Percentiles rank a stretch among this genome's conserved stretches.
Conservation (phyloP, 2,888 invertebrate species). For the Plebejus anna region DNA sequence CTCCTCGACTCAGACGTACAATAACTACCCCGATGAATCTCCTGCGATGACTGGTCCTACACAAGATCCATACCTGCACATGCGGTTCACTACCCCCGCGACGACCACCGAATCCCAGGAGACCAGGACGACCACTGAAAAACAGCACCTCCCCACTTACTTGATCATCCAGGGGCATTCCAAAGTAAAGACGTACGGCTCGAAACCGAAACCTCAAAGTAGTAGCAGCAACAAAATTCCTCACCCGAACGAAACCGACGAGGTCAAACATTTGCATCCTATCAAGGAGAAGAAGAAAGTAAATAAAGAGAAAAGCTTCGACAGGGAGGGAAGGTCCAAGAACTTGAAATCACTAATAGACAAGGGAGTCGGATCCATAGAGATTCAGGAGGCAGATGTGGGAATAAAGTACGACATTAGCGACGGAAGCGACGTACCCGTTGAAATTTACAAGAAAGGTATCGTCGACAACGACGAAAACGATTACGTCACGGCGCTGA, state of each 20-base stretch:
- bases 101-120: constrained; percentile 65
- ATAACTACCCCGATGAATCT: constrained; percentile 50
- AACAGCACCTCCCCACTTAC: constrained; percentile 83
- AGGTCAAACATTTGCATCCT: constrained; percentile 80
- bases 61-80: constrained; percentile 67
- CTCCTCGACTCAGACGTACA: constrained; percentile 45
- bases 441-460: constrained; percentile 81
- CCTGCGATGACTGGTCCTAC: constrained; percentile 48
- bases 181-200: constrained; percentile 91
- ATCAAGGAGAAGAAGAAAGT: constrained; percentile 60
- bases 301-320: constrained; percentile 47
- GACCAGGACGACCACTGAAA: constrained; percentile 56
- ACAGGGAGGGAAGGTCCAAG: constrained; percentile 56
- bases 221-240: constrained; percentile 73
- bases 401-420: constrained; percentile 80
- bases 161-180: constrained; percentile 92
- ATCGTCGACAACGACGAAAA: constrained; percentile 79
- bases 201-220: constrained; percentile 69
- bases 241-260: constrained; percentile 70
- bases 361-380: constrained; percentile 70
- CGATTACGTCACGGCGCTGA: constrained; percentile 44
- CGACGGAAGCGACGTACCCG: constrained; percentile 71
- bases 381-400: constrained; percentile 79
- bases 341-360: constrained; percentile 64
- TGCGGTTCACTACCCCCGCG: constrained; percentile 71